Evolutionary conservation across 23 tunicate genomes (phyloP), one percentile per base, ranked within the genome.

Genomic region (Diplosoma virens): DNA sequence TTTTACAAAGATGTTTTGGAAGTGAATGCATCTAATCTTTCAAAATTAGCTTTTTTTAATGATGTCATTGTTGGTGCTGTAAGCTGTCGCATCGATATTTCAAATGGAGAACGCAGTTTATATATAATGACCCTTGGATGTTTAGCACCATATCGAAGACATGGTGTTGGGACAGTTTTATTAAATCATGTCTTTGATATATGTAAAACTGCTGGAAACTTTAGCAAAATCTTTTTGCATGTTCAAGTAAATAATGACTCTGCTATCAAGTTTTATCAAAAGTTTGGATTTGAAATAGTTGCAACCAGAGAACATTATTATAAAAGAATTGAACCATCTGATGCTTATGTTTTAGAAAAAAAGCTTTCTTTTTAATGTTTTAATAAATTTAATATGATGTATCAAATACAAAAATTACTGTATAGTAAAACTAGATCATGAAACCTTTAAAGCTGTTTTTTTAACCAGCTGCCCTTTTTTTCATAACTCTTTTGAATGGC

Each of bases 121-220:
- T 94, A 94, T 64, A 94, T 94, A 24, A 94, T 94, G 99, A 94
- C 99, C 21, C 81, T 93, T 11, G 99, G 99, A 9, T 94, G 99
- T 58, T 33, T 94, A 50, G 95, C 90, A 29, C 85, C 89, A 25
- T 94, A 94, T 66, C 75, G 99, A 33, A 47, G 89, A 31, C 89
- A 75, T 32, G 99, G 99, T 11, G 77, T 94, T 28, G 99, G 99
- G 30, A 78, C 90, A 21, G 85, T 79, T 30, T 71, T 94, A 18
- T 77, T 94, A 6, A 55, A 84, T 29, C 99, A 94, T 76, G 89
- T 94, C 30, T 85, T 94, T 59, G 52, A 88, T 1, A 79, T 87
- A 27, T 83, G 86, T 30, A 63, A 83, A 47, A 73, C 47, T 18
- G 81, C 87, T 36, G 83, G 93, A 28, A 70, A 81, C 25, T 82